Conservation (phyloP, 2,888 invertebrate genomes). For the Tenthredo mesomela region DNA sequence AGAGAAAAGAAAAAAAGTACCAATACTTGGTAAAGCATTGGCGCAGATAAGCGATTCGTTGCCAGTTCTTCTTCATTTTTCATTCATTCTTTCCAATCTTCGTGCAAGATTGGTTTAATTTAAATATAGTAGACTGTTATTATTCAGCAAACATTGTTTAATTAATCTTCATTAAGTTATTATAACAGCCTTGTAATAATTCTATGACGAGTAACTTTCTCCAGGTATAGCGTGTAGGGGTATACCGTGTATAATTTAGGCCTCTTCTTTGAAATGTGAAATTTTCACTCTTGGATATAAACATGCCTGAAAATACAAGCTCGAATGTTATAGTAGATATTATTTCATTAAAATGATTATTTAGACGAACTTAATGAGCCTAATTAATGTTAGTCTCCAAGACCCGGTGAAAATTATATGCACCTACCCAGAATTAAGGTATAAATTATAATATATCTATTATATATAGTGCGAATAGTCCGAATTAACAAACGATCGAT, state of each 20-base stretch:
- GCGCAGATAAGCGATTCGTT: background rate
- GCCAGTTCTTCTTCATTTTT: background rate
- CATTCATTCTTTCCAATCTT: background rate
- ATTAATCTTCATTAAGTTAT: background rate
- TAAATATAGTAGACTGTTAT: background rate
- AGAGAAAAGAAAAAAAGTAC: background rate
- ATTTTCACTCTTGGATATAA: background rate
- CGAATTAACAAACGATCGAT: conserved; percentile 18
- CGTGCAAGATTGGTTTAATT: background rate
- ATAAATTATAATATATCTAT: background rate
- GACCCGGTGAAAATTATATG: background rate
- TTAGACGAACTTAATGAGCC: background rate
- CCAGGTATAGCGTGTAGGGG: background rate
- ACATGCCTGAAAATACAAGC: background rate
- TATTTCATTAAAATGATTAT: background rate
- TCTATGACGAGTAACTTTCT: background rate
- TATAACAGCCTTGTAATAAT: background rate
- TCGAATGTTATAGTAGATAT: background rate
- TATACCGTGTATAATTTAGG: background rate
- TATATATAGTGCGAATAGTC: background rate
- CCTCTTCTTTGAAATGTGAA: conserved; percentile 21
- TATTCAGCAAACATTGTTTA: background rate
- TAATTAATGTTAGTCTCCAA: conserved; percentile 21
- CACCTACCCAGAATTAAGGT: background rate
- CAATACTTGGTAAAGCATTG: background rate